Evolutionary conservation across 1,140 invertebrate species (phyloP).

Genomic region (Galleria mellonella): DNA sequence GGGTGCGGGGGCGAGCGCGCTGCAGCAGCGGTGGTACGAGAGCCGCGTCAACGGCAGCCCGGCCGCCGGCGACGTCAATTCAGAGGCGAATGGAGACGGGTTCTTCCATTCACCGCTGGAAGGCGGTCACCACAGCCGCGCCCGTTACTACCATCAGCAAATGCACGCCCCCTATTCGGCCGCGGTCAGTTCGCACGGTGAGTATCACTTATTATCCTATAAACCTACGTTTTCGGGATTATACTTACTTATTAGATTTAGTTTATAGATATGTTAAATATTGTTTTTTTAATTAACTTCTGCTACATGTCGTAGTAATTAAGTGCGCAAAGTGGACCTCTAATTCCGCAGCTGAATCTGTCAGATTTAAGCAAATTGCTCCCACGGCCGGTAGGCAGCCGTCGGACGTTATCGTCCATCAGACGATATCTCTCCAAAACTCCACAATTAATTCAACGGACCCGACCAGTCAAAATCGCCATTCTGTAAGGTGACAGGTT

Average conservation of each 20-base stretch:
- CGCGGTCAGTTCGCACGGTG: slow-evolving; percentile 67
- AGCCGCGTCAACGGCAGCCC: slow-evolving; percentile 70
- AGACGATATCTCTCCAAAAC: slow-evolving; percentile 61
- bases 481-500: slow-evolving; percentile 71
- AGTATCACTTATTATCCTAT: slow-evolving; percentile 24
- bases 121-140: slow-evolving; percentile 68
- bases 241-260: no score
- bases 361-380: slow-evolving; percentile 56
- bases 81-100: slow-evolving; percentile 55
- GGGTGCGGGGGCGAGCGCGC: slow-evolving; percentile 39
- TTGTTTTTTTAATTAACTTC: no score
- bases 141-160: slow-evolving; percentile 71
- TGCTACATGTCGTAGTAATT: neutral
- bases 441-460: slow-evolving; percentile 66
- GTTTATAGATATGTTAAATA: slow-evolving; percentile 4
- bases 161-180: slow-evolving; percentile 72
- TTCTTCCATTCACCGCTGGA: slow-evolving; percentile 72
- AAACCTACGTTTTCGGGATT: no score
- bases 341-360: slow-evolving; percentile 36
- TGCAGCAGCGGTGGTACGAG: slow-evolving; percentile 72
- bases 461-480: slow-evolving; percentile 66
- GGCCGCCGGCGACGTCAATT: slow-evolving; percentile 54
- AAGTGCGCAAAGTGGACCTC: slow-evolving; percentile 21
- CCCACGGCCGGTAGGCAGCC: slow-evolving; percentile 37
- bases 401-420: slow-evolving; percentile 58